Base-by-base conservation (phyloP, 2,113 vertebrate genomes). In the Gymnobelideus leadbeateri region DNA sequence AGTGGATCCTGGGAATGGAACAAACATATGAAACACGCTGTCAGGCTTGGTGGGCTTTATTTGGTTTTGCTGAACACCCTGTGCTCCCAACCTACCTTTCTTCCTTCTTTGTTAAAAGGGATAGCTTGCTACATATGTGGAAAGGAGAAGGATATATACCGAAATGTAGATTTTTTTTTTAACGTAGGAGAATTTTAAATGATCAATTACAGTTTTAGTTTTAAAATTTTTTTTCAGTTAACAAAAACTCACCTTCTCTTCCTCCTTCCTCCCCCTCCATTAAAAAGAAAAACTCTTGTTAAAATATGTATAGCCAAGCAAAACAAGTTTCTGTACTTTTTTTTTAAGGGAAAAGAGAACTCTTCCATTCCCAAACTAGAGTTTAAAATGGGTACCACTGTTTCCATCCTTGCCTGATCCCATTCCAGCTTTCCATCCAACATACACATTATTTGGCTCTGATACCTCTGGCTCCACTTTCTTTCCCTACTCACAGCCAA, bases 341-440 rank as follows among this genome's bases (percentile, higher is more conserved):
- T 37, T 77, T 77, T 43, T 84, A 37, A 37, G n/a, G n/a, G 14
- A 84, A 84, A 84, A 84, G 19, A 84, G 68, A 84, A 43, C 68
- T 84, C 68, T 43, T 84, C 68, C 68, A 84, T 84, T 84, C 37
- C 68, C 68, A 84, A 84, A 43, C 68, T 43, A 21, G 68, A 84
- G 19, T 77, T 77, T 43, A 77, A 77, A 68, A 77, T 77, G 68
- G 68, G 68, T 37, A 77, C 68, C 68, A n/a, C 68, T 77, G 68
- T 84, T 43, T 84, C 43, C n/a, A 43, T 84, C 68, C n/a, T 43
- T 84, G 37, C 68, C 68, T 84, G 68, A 84, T 84, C n/a, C 68
- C 68, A 84, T 84, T 84, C 68, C 68, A 84, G 68, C 68, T 84
- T 84, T 84, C 68, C 68, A 84, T 84, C 68, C 68, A 84, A 84